Evolutionary conservation across 37 sponge, comb jelly and placozoan species (phyloP), one percentile per base, ranked within the genome.

Genomic region (Haliclona indistincta): DNA sequence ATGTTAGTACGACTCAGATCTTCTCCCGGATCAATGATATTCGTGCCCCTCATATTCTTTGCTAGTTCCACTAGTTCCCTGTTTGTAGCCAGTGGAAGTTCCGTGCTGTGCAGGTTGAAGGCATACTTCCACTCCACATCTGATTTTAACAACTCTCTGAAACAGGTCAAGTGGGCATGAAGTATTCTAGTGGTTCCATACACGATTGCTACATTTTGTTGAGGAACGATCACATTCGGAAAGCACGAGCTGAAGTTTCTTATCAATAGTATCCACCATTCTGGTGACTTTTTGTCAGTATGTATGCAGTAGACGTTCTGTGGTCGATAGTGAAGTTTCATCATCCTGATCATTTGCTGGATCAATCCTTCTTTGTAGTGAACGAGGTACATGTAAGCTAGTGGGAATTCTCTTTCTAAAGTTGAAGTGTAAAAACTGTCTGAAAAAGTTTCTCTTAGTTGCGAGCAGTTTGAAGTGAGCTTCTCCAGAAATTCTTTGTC

Each of bases 281-380:
- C 6, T n/a, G 60, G 25, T 58, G 60, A 11, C n/a, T 58, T 58
- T 26, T n/a, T 58, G 60, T 58, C 60, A 20, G n/a, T 58, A 26
- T 58, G 60, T 25, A 58, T 58, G 28, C 60, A 58, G 28, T 58
- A 58, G 25, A n/a, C 13, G n/a, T 58, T 58, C 6, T 58, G 60
- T 6, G 60, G 60, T 25, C 60, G 13, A 20, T 58, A 58, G 6
- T 25, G 22, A 58, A 25, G 7, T 20, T 58, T 58, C 26, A 58
- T 20, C 6, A 58, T 20, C n/a, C 60, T 20, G 11, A 58, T 58
- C 26, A 25, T 25, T 26, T 58, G 60, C 25, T 58, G 60, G 28
- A 58, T 20, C 22, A 20, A 7, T 11, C 6, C 25, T 58, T 11
- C 6, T 20, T 58, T 58, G 7, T 58, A 20, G n/a, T 58, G n/a